Conservation (phyloP, 2,113 vertebrate species). For the Solea solea region DNA sequence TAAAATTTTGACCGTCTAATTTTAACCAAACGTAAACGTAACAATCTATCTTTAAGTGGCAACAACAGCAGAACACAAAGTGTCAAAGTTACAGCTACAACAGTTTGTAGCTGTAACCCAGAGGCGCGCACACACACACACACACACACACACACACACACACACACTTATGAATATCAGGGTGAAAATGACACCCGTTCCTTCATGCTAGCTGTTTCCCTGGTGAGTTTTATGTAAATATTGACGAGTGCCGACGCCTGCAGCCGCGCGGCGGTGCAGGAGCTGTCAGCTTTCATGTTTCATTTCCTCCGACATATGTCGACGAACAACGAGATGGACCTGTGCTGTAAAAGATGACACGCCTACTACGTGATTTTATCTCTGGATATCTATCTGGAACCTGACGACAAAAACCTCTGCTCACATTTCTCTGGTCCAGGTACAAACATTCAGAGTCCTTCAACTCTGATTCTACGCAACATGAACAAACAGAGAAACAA, state of each 20-base stretch:
- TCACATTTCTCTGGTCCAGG: too few species aligned
- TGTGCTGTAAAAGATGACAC: conserved; percentile 46
- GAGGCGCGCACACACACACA: conserved; percentile 20
- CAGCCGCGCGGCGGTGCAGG: conserved; percentile 18
- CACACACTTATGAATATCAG: conserved; percentile 24
- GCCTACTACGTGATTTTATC: conserved; percentile 12
- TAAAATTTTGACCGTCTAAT: neutral
- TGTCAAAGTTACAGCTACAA: conserved; percentile 28
- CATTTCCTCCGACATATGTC: conserved; percentile 61
- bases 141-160: conserved; percentile 18
- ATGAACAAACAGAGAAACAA: neutral
- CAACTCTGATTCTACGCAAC: neutral
- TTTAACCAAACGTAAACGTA: neutral
- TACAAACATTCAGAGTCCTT: too few species aligned
- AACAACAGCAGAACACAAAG: conserved; percentile 4
- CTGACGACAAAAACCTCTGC: too few species aligned
- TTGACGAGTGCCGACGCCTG: conserved; percentile 44
- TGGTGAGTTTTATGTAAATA: conserved; percentile 66
- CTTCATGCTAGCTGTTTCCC: conserved; percentile 36
- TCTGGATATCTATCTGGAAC: conserved; percentile 3
- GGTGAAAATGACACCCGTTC: conserved; percentile 35
- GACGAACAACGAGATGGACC: conserved; percentile 16
- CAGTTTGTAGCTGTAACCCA: conserved; percentile 6
- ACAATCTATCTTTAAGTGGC: neutral
- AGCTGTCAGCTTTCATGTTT: conserved; percentile 52